phyloP scores from a whole-genome alignment of 2,888 invertebrate species.

The Drymonia ruficornis region DNA sequence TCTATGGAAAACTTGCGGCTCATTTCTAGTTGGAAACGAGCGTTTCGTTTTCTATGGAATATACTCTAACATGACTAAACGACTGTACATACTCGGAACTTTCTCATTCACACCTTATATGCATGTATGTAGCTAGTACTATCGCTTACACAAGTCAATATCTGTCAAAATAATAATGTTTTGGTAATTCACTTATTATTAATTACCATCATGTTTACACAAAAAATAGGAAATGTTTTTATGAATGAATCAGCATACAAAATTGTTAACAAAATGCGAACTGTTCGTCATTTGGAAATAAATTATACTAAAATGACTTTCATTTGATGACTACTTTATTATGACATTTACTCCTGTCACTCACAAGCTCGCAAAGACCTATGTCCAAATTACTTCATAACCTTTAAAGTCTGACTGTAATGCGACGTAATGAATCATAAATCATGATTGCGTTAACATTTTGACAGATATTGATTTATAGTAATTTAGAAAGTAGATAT shows the following conservation, averaged over 20 bases:
- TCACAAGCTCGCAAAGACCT: too few species aligned
- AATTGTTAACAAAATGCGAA: too few species aligned
- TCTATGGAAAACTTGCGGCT: slow-evolving; percentile 13
- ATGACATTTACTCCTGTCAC: too few species aligned
- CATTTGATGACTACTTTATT: too few species aligned
- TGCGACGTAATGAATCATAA: background rate
- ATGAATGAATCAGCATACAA: too few species aligned
- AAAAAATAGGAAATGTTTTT: too few species aligned
- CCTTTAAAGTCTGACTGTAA: too few species aligned
- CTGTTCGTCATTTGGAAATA: too few species aligned
- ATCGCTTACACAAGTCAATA: slow-evolving; percentile 15
- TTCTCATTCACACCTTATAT: slow-evolving; percentile 21
- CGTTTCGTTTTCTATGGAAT: slow-evolving; percentile 17
- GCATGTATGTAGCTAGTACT: slow-evolving; percentile 2
- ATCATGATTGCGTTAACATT: slow-evolving; percentile 5
- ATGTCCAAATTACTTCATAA: too few species aligned
- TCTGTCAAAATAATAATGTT: slow-evolving; percentile 13
- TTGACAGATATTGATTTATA: slow-evolving; percentile 26
- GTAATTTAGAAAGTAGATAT: slow-evolving; percentile 21
- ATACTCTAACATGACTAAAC: slow-evolving; percentile 18
- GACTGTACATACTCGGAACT: slow-evolving; percentile 40
- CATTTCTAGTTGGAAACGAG: slow-evolving; percentile 13
- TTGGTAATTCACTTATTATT: too few species aligned
- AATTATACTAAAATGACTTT: too few species aligned
- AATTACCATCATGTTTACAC: too few species aligned